Conservation (phyloP, 2,113 vertebrate genomes). For the Scophthalmus maximus region DNA sequence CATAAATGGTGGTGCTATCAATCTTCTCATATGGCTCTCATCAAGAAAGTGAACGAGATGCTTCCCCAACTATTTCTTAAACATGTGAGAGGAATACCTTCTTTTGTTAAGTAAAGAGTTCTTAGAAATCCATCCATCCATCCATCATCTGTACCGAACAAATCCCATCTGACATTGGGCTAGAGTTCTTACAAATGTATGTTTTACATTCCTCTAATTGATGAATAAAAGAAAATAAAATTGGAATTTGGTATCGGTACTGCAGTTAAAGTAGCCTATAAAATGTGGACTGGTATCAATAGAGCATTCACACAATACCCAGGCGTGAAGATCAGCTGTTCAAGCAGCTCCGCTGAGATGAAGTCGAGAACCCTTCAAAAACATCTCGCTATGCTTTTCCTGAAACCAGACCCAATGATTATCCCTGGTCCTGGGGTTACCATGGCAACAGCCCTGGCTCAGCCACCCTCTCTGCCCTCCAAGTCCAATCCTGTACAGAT, state of each 20-base stretch:
- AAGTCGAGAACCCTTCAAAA: conserved; percentile 18
- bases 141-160: no score
- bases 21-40: not conserved
- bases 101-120: not conserved
- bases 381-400: conserved; percentile 18
- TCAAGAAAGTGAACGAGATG: not conserved
- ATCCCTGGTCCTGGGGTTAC: conserved; percentile 38
- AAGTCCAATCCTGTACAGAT: conserved; percentile 59
- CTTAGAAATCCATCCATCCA: no score
- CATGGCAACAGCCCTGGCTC: conserved; percentile 59
- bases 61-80: not conserved
- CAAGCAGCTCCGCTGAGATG: not conserved
- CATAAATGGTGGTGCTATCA: not conserved
- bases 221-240: not conserved
- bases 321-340: not conserved
- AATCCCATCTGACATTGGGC: no score
- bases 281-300: not conserved
- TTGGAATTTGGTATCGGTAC: no score
- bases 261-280: not conserved
- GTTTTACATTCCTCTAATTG: not conserved
- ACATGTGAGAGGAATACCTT: not conserved
- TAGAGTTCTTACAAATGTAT: no score
- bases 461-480: conserved; percentile 28
- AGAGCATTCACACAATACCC: not conserved
- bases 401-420: conserved; percentile 47